phyloP scores from a whole-genome alignment of 2,113 vertebrate genomes.

The Calonectris borealis region DNA sequence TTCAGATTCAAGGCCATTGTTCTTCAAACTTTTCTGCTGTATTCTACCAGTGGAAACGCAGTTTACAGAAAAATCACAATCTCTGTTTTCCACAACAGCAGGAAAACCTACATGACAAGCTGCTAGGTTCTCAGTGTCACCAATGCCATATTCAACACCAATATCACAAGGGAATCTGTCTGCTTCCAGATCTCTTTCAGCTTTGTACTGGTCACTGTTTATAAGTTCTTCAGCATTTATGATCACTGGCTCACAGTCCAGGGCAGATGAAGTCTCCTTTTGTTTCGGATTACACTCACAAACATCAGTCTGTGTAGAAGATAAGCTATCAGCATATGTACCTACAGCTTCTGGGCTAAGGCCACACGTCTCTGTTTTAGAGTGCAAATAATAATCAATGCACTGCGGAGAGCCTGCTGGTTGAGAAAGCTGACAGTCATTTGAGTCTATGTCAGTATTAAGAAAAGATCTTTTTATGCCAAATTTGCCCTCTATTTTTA shows the following conservation, averaged over 20 bases:
- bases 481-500: background rate
- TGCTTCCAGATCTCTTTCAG: background rate
- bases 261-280: background rate
- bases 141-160: background rate
- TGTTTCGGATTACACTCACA: background rate
- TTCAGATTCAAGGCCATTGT: background rate
- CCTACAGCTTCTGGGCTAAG: background rate
- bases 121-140: background rate
- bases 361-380: background rate
- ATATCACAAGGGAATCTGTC: background rate
- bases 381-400: background rate
- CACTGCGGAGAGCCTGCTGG: background rate
- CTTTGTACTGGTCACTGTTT: background rate
- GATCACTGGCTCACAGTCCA: background rate
- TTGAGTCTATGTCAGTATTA: background rate
- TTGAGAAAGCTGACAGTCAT: background rate
- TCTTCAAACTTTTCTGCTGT: background rate
- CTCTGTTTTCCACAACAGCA: conserved; percentile 27
- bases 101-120: background rate
- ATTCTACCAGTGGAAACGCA: background rate
- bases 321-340: background rate
- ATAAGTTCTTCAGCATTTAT: background rate
- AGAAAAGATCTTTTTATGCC: background rate
- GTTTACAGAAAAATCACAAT: background rate
- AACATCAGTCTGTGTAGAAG: background rate